Evolutionary conservation across 2,888 invertebrate genomes (phyloP).

Genomic region (Rhodophaea formosa): DNA sequence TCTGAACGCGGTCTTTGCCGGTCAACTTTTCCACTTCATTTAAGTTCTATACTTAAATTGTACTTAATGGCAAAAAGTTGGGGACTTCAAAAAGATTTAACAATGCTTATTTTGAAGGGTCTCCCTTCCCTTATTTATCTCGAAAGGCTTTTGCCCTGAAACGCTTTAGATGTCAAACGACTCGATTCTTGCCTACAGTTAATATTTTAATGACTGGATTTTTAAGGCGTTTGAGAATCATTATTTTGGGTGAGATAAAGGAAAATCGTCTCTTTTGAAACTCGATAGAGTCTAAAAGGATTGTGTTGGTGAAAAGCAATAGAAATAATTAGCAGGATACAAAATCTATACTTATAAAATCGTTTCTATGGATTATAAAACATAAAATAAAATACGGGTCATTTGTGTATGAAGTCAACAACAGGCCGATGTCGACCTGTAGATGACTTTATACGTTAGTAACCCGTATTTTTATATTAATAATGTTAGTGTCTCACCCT

Average conservation of each 20-base stretch:
- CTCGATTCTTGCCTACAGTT: constrained; percentile 20
- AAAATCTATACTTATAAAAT: too few relatives aligned
- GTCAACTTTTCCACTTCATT: constrained; percentile 80
- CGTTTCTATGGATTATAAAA: too few relatives aligned
- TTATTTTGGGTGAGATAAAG: background rate
- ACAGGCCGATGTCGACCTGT: too few relatives aligned
- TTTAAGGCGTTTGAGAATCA: constrained; percentile 4
- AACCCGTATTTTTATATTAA: too few relatives aligned
- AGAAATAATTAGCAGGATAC: background rate
- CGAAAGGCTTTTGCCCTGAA: constrained; percentile 49
- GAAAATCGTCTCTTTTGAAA: background rate
- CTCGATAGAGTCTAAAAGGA: background rate
- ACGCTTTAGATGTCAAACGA: constrained; percentile 29
- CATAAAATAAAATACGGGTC: too few relatives aligned
- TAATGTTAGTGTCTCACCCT: too few relatives aligned
- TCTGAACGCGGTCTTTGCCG: constrained; percentile 53
- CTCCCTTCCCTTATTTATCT: constrained; percentile 57
- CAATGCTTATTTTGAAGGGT: constrained; percentile 76
- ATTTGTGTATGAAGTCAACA: too few relatives aligned
- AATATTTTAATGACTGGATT: constrained; percentile 18
- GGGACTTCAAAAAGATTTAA: constrained; percentile 75
- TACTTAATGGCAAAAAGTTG: constrained; percentile 75
- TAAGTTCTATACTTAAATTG: constrained; percentile 77
- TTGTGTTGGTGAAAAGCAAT: background rate
- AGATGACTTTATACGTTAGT: too few relatives aligned